phyloP scores from a whole-genome alignment of 2,113 vertebrate genomes.

The Caloenas nicobarica region DNA sequence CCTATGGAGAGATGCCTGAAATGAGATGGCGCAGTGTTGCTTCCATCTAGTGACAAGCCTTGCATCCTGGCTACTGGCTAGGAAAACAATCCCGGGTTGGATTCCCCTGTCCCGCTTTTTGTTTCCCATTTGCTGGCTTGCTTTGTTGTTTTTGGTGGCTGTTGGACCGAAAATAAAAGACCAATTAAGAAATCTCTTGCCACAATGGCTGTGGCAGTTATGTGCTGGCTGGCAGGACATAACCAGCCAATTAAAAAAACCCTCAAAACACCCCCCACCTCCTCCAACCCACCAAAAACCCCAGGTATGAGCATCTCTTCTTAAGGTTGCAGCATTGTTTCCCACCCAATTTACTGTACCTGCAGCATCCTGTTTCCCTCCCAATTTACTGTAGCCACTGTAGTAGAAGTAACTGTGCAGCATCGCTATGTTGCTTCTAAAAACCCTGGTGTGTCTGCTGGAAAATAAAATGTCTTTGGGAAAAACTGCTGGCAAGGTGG shows the following conservation, averaged over 20 bases:
- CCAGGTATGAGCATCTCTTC: neutral
- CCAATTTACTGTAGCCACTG: neutral
- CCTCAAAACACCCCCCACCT: accelerated
- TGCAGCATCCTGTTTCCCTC: neutral
- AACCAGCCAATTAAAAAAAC: neutral
- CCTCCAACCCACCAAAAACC: neutral
- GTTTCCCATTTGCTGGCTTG: neutral
- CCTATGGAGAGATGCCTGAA: accelerated
- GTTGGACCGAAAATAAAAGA: neutral
- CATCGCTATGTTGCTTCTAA: neutral
- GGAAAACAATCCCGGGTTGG: neutral
- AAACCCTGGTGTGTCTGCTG: neutral
- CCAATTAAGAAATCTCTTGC: neutral
- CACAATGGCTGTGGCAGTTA: neutral
- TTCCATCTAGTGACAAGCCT: neutral
- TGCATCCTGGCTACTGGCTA: neutral
- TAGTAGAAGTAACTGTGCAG: neutral
- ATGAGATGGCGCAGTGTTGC: neutral
- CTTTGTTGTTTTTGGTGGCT: neutral
- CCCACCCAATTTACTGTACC: neutral
- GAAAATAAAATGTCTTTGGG: neutral
- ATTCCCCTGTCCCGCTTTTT: accelerated
- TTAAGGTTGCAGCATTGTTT: neutral
- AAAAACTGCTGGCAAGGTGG: neutral
- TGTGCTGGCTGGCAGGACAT: neutral